phyloP scores from a whole-genome alignment of 2,113 vertebrate species.

The Ailuropoda melanoleuca region DNA sequence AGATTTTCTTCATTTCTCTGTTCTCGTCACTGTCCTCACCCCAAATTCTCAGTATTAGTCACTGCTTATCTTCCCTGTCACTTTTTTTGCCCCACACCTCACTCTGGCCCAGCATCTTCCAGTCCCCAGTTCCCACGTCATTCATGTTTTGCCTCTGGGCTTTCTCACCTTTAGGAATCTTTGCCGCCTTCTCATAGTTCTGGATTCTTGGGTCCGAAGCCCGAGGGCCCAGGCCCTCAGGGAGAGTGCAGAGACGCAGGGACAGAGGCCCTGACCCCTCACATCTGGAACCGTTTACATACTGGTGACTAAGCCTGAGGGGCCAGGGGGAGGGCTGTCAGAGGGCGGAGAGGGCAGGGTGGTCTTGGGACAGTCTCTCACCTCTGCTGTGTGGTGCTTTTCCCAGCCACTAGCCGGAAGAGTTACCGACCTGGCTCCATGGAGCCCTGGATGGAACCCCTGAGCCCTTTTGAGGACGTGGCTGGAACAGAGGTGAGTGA shows the following conservation, averaged over 20 bases:
- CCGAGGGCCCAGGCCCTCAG: slow-evolving; percentile 57
- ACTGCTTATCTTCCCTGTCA: not conserved
- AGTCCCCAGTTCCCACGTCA: not conserved
- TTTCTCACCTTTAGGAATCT: slow-evolving; percentile 63
- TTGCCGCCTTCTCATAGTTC: slow-evolving; percentile 68
- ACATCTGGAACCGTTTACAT: slow-evolving; percentile 79
- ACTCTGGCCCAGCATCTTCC: not conserved
- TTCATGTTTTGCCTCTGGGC: not conserved
- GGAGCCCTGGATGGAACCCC: slow-evolving; percentile 83
- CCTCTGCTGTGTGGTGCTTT: not conserved
- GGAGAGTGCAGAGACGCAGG: slow-evolving; percentile 67
- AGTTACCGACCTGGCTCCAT: slow-evolving; percentile 73
- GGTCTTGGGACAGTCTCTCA: not conserved
- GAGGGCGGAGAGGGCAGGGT: too few species aligned
- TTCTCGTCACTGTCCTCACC: not conserved
- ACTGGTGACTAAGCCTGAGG: slow-evolving; percentile 59
- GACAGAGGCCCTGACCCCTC: slow-evolving; percentile 76
- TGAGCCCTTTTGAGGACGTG: slow-evolving; percentile 81
- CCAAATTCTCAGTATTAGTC: not conserved
- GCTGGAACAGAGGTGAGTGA: slow-evolving; percentile 79
- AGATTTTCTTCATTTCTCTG: not conserved
- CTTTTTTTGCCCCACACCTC: not conserved
- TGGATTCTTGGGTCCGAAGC: slow-evolving; percentile 70
- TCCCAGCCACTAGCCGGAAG: slow-evolving; percentile 72
- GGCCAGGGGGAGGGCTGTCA: not conserved